Evolutionary conservation across 2,888 invertebrate genomes (phyloP).

Genomic region (Caenorhabditis afra): DNA sequence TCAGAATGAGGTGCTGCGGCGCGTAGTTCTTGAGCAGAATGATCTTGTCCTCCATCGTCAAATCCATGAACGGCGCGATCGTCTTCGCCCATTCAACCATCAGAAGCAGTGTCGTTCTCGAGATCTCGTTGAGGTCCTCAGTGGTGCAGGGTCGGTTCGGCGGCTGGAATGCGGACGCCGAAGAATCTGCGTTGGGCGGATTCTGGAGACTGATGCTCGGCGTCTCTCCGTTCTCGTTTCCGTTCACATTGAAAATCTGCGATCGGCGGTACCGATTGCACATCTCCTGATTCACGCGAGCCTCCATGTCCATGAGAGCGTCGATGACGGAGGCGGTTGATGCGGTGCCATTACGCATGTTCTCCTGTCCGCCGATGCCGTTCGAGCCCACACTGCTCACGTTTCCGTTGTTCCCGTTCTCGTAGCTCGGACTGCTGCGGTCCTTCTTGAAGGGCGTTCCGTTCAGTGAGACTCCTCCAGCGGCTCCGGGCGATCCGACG

Average conservation of each 20-base stretch:
- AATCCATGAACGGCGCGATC: conserved; percentile 76
- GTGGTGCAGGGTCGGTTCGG: conserved; percentile 70
- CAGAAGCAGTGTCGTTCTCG: conserved; percentile 76
- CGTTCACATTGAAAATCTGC: conserved; percentile 43
- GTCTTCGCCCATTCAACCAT: conserved; percentile 80
- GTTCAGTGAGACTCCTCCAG: conserved; percentile 11
- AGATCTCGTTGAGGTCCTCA: conserved; percentile 79
- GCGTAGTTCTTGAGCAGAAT: conserved; percentile 80
- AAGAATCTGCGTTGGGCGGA: background rate
- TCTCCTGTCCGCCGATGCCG: conserved; percentile 39
- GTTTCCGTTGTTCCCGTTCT: conserved; percentile 47
- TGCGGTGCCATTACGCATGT: conserved; percentile 21
- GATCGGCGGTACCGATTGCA: conserved; percentile 71
- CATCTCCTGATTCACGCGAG: conserved; percentile 72
- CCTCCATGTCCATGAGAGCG: conserved; percentile 78
- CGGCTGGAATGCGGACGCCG: conserved; percentile 61
- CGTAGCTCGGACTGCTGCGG: conserved; percentile 60
- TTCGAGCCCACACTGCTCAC: conserved; percentile 12
- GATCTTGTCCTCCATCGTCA: conserved; percentile 77
- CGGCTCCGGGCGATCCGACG: conserved; percentile 68
- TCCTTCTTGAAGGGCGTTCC: conserved; percentile 71
- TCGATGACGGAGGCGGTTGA: conserved; percentile 69
- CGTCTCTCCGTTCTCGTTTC: conserved; percentile 2
- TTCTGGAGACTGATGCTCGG: background rate
- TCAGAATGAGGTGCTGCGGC: conserved; percentile 79